A percentile compares a stretch with the other conserved stretches of the same genome.
Evolutionary conservation across 1,140 invertebrate species (phyloP).

Genomic region (Sycobia sp.): DNA sequence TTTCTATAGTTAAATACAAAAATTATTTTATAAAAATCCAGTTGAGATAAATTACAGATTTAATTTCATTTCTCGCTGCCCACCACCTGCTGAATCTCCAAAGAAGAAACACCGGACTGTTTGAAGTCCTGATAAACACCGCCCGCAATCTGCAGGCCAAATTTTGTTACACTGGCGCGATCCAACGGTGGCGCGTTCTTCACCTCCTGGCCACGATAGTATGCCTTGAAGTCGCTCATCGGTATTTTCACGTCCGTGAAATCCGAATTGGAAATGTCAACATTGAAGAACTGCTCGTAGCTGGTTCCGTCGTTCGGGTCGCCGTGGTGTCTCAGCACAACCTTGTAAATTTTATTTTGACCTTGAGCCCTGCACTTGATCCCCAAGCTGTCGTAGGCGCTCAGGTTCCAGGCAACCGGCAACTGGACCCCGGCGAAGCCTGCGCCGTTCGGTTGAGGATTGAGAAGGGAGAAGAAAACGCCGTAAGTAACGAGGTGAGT

Average conservation of each 20-base stretch:
- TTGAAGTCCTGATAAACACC: constrained; percentile 72
- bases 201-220: constrained; percentile 66
- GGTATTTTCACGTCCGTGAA: constrained; percentile 63
- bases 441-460: constrained; percentile 73
- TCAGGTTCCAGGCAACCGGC: constrained; percentile 59
- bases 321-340: constrained; percentile 66
- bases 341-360: constrained; percentile 63
- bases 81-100: constrained; percentile 67
- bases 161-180: constrained; percentile 65
- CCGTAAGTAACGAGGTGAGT: constrained; percentile 67
- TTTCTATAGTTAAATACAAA: no score
- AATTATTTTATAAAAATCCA: no score
- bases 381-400: constrained; percentile 59
- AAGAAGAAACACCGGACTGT: constrained; percentile 69
- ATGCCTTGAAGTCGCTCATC: constrained; percentile 68
- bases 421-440: constrained; percentile 70
- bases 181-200: constrained; percentile 66
- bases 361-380: constrained; percentile 68
- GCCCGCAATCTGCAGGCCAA: constrained; percentile 72
- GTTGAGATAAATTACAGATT: no score
- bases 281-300: constrained; percentile 68
- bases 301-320: constrained; percentile 63
- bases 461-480: constrained; percentile 71
- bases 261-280: constrained; percentile 61
- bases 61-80: constrained; percentile 25